A percentile compares a stretch with the other conserved stretches of the same genome.
phyloP scores from a whole-genome alignment of 1,140 invertebrate genomes.

The Papilio glaucus region DNA sequence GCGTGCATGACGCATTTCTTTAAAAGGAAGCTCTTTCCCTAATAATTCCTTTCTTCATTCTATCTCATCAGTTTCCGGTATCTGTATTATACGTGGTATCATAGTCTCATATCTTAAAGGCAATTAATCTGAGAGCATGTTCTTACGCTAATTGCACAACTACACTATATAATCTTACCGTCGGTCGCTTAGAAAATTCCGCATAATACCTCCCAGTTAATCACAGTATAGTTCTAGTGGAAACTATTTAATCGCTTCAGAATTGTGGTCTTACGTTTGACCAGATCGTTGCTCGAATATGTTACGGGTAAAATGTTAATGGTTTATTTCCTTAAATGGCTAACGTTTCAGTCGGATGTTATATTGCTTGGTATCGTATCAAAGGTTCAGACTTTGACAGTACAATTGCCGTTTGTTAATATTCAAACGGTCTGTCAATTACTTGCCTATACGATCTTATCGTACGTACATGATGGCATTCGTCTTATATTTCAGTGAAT shows the following conservation, averaged over 20 bases:
- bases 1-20: neutral
- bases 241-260: constrained; percentile 57
- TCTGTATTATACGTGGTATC: neutral
- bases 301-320: constrained; percentile 68
- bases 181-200: constrained; percentile 41
- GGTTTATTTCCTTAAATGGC: constrained; percentile 52
- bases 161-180: constrained; percentile 21
- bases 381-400: constrained; percentile 48
- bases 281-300: constrained; percentile 58
- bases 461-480: constrained; percentile 26
- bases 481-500: constrained; percentile 30
- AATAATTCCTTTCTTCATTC: neutral
- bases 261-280: constrained; percentile 58
- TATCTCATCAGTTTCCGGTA: constrained; percentile 19
- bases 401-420: constrained; percentile 56
- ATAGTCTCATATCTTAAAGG: constrained; percentile 17
- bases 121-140: constrained; percentile 23
- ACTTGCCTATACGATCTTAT: constrained; percentile 39
- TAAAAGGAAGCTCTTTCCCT: neutral
- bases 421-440: constrained; percentile 58
- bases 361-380: constrained; percentile 12
- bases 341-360: constrained; percentile 33
- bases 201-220: constrained; percentile 41
- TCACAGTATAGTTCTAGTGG: constrained; percentile 45
- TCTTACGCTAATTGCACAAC: constrained; percentile 43